These are phyloP conservation scores for Heliconius nattereri DNA, from an alignment of 1,140 invertebrate species.

Conservation along the genomic window DNA sequence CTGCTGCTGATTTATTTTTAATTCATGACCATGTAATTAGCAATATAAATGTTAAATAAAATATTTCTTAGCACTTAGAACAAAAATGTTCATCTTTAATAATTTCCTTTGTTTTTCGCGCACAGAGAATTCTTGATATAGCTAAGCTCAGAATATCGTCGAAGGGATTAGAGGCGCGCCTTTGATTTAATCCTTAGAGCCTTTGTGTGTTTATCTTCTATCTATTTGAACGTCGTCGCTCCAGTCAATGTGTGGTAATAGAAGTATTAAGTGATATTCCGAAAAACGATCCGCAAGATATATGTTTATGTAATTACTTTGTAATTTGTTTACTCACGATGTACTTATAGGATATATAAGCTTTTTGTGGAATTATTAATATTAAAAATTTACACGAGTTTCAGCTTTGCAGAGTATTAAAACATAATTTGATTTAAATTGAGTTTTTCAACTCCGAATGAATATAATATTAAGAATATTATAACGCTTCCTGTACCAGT, in stretches of 20 bases:
- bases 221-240: constrained; percentile 7
- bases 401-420: no score
- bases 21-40: background rate
- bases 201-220: constrained; percentile 18
- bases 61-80: background rate
- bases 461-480: no score
- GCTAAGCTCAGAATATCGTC: constrained; percentile 13
- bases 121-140: constrained; percentile 30
- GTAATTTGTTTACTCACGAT: no score
- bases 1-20: no score
- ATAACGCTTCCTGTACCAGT: no score
- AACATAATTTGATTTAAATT: no score
- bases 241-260: background rate
- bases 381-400: no score
- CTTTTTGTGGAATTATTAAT: no score
- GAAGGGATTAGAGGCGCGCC: constrained; percentile 19
- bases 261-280: constrained; percentile 8
- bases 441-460: no score
- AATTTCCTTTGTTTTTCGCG: constrained; percentile 18
- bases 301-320: background rate
- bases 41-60: background rate
- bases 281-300: background rate
- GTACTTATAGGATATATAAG: no score
- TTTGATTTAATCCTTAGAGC: constrained; percentile 29
- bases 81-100: constrained; percentile 9